Evolutionary conservation across 2,888 invertebrate species (phyloP), one percentile per base, ranked within the genome.

Genomic region (Heliconius erato): DNA sequence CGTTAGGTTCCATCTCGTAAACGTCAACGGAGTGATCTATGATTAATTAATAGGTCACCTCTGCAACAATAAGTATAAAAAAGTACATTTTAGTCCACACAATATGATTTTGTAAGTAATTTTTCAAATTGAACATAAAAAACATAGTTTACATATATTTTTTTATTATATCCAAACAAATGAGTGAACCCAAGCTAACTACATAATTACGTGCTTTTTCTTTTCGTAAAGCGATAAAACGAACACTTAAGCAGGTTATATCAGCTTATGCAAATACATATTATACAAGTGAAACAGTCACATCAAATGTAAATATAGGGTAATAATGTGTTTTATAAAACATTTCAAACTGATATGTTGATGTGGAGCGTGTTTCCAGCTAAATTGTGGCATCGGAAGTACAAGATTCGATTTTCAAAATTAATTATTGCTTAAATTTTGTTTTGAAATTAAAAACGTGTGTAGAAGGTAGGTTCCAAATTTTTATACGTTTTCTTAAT

Each of bases 191-290:
- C 44, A 26, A 72, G n/a, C 44, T 16, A 72, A n/a, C 26, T 72
- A 72, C 14, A 26, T 49, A 72, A 44, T 72, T 26, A 72, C 44
- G 26, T 72, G 26, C 72, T 72, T 72, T 72, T 71, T 44, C 72
- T 16, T 72, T 72, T 72, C 71, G 72, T 72, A 26, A n/a, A 26
- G 44, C 72, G 72, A 72, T 72, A 72, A 72, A 72, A 72, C 44
- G 72, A 72, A 72, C 72, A 72, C 72, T 72, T 72, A 26, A 72
- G 72, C 26, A 26, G 26, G 44, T 44, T 49, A 72, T 72, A 72
- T 72, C 72, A 49, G 72, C 44, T 72, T 72, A 72, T 72, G 72
- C 44, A 72, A 72, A 72, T 72, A 72, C 44, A 28, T 72, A 72
- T 72, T 72, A 49, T 72, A 72, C 71, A 72, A 72, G 44, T 44